These are phyloP conservation scores for Invenusta paracnida DNA, from an alignment of 2,888 invertebrate genomes.

Conservation along the genomic window DNA sequence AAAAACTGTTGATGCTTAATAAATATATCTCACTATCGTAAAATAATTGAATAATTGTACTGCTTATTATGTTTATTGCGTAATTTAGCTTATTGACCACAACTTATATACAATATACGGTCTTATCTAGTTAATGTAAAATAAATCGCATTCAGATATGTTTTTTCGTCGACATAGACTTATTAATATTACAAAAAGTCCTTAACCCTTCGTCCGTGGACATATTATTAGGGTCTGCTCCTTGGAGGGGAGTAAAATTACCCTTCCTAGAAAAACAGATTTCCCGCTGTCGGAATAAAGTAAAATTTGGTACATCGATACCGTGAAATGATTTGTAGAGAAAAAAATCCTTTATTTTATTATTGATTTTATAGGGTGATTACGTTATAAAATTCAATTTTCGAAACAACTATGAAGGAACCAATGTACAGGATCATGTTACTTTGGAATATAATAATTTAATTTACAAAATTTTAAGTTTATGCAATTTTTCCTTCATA, in stretches of 20 bases:
- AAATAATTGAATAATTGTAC: too few relatives aligned
- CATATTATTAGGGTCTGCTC: not conserved
- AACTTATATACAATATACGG: not conserved
- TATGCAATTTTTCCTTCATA: not conserved
- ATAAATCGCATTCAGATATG: not conserved
- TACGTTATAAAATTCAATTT: not conserved
- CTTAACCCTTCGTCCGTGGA: slow-evolving; percentile 7
- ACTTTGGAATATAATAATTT: not conserved
- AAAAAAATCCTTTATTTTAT: not conserved
- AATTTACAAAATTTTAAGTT: not conserved
- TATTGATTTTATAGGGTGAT: not conserved
- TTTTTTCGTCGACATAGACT: too few relatives aligned
- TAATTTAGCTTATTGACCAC: not conserved
- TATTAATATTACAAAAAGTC: too few relatives aligned
- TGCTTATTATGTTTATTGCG: not conserved
- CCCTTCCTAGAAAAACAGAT: not conserved
- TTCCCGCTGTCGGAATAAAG: not conserved
- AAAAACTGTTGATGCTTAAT: too few relatives aligned
- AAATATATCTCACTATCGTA: too few relatives aligned
- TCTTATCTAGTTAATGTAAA: not conserved
- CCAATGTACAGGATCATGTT: not conserved
- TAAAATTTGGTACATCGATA: not conserved
- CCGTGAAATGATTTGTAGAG: not conserved
- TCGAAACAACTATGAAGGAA: not conserved
- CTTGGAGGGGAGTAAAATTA: not conserved